phyloP scores from a whole-genome alignment of 2,113 vertebrate genomes.

The Cephalopterus ornatus region DNA sequence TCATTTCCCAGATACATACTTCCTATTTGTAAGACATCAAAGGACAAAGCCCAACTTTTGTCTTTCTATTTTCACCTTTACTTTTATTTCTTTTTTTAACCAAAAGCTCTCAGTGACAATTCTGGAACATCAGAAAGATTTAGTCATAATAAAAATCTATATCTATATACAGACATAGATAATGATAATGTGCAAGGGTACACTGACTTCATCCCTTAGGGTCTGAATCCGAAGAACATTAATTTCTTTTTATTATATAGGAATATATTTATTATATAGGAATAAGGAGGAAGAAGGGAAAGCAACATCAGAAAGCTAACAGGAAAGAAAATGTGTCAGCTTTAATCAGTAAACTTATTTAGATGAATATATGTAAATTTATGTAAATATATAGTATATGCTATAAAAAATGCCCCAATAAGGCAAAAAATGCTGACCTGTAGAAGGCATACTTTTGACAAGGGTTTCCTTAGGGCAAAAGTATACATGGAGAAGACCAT shows the following conservation, averaged over 20 bases:
- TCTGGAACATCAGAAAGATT: background rate
- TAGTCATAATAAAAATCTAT: background rate
- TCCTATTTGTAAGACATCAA: background rate
- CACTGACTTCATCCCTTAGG: background rate
- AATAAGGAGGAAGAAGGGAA: background rate
- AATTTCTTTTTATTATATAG: background rate
- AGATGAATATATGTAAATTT: background rate
- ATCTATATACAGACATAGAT: background rate
- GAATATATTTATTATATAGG: too few relatives aligned
- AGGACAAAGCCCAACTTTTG: constrained; percentile 8
- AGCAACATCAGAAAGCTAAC: background rate
- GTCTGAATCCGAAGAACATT: background rate
- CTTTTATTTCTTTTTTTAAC: constrained; percentile 8
- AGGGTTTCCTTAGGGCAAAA: background rate
- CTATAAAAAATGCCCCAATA: background rate
- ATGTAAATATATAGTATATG: too few relatives aligned
- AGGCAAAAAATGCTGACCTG: background rate
- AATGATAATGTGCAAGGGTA: background rate
- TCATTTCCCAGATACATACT: background rate
- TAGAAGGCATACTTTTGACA: background rate
- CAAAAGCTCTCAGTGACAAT: background rate
- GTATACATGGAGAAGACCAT: background rate
- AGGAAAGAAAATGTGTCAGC: background rate
- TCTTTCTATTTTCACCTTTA: constrained; percentile 7
- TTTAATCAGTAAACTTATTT: background rate